phyloP scores from a whole-genome alignment of 2,113 vertebrate genomes.

The Merops nubicus region DNA sequence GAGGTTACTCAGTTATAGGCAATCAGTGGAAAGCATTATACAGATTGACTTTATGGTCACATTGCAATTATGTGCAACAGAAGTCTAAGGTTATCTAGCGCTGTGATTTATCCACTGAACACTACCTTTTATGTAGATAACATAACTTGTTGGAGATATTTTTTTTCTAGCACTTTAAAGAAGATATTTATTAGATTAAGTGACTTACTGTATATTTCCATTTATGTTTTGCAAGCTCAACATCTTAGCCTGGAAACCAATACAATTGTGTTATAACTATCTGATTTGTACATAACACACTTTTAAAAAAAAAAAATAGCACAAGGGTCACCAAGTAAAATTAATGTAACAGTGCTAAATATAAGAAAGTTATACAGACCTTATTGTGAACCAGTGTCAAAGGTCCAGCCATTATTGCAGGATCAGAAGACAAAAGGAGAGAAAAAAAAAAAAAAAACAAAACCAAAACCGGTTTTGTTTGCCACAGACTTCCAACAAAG shows the following conservation, averaged over 20 bases:
- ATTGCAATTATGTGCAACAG: neutral
- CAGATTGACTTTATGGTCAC: neutral
- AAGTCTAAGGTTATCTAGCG: neutral
- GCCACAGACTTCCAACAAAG: neutral
- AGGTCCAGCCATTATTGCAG: too few species aligned
- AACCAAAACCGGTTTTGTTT: too few species aligned
- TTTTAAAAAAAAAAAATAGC: neutral
- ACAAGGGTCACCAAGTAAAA: neutral
- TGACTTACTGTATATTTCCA: neutral
- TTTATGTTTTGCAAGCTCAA: neutral
- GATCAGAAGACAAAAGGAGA: too few species aligned
- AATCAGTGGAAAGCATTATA: neutral
- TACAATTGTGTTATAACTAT: neutral
- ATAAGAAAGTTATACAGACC: neutral
- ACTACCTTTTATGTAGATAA: neutral
- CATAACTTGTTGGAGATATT: neutral
- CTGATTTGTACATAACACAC: neutral
- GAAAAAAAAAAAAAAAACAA: too few species aligned
- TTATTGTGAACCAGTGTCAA: too few species aligned
- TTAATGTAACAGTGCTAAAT: neutral
- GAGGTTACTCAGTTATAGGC: neutral
- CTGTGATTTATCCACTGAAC: neutral
- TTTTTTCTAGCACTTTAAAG: too few species aligned
- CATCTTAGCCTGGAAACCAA: neutral
- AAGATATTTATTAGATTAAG: neutral